Percentiles rank a stretch among this genome's conserved stretches.
Evolutionary conservation across 2,113 vertebrate genomes (phyloP).

Genomic region (Synodontis membranacea): DNA sequence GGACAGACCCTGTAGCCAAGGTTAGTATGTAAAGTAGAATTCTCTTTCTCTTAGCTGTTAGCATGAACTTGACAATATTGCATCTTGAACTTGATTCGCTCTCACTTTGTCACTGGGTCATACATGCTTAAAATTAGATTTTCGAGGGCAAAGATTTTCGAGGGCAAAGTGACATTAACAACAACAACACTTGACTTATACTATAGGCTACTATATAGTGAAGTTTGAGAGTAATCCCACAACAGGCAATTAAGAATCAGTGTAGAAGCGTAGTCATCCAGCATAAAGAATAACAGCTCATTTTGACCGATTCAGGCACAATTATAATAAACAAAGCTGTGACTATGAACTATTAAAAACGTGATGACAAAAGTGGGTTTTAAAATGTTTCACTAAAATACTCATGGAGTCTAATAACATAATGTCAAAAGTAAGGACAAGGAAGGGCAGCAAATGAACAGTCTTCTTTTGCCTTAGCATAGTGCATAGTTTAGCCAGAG

Average conservation of each 20-base stretch:
- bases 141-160: background rate
- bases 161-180: background rate
- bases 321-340: background rate
- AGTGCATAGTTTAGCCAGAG: background rate
- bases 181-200: background rate
- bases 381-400: background rate
- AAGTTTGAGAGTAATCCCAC: background rate
- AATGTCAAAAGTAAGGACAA: background rate
- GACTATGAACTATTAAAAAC: background rate
- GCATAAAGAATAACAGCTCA: background rate
- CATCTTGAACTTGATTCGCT: conserved; percentile 74
- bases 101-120: conserved; percentile 65
- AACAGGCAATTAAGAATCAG: background rate
- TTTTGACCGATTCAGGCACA: background rate
- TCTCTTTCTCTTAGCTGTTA: conserved; percentile 72
- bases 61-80: conserved; percentile 71
- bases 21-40: conserved; percentile 83
- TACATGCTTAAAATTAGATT: conserved; percentile 69
- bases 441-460: background rate
- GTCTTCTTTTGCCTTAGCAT: background rate
- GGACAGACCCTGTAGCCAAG: conserved; percentile 76
- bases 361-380: background rate
- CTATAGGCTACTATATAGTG: background rate
- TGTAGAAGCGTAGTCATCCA: background rate
- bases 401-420: no score